Percentiles rank a stretch among this genome's conserved stretches.
These are phyloP conservation scores for Nymphalis urticae DNA, from an alignment of 2,888 invertebrate genomes.

Conservation along the genomic window DNA sequence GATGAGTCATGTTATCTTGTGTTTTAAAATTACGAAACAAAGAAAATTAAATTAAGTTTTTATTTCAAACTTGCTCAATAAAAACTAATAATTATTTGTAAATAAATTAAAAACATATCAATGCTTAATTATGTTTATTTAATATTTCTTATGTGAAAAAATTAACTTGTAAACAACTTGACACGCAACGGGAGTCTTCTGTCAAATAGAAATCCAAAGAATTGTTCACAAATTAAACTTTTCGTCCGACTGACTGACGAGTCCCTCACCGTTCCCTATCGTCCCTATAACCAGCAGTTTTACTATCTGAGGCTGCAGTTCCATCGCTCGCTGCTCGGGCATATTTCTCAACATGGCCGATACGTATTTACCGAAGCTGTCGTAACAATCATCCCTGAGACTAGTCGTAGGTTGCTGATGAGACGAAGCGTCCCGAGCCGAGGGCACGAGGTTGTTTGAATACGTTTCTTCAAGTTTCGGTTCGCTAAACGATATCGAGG, in stretches of 20 bases:
- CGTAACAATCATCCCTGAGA: constrained; percentile 46
- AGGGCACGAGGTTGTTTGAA: too few relatives aligned
- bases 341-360: constrained; percentile 50
- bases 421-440: neutral
- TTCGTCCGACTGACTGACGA: constrained; percentile 3
- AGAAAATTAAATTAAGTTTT: too few relatives aligned
- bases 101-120: too few relatives aligned
- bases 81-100: too few relatives aligned
- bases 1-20: too few relatives aligned
- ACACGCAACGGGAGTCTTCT: neutral
- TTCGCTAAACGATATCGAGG: neutral
- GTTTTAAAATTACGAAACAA: too few relatives aligned
- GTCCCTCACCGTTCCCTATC: constrained; percentile 15
- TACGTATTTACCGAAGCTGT: constrained; percentile 56
- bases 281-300: constrained; percentile 19
- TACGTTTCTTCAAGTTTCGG: neutral
- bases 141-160: too few relatives aligned
- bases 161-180: neutral
- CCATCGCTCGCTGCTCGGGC: constrained; percentile 47
- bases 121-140: too few relatives aligned
- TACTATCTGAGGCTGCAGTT: constrained; percentile 49
- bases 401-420: constrained; percentile 5
- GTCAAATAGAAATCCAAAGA: neutral
- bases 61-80: too few relatives aligned
- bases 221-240: neutral